A percentile compares a stretch with the other conserved stretches of the same genome.
phyloP scores from a whole-genome alignment of 2,113 vertebrate genomes.

The Shinisaurus crocodilurus region DNA sequence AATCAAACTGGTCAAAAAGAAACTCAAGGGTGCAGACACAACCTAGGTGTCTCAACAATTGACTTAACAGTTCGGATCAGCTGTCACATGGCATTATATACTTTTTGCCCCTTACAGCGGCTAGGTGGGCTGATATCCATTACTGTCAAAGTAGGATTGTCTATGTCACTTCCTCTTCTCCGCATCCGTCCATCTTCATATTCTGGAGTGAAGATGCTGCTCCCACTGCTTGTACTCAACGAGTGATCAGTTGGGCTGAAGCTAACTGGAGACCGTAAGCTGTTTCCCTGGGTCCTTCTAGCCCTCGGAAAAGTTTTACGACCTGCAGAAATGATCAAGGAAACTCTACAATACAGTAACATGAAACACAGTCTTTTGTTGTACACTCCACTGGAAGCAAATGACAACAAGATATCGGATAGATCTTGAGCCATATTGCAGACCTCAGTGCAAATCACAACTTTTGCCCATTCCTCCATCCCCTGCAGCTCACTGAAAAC shows the following conservation, averaged over 20 bases:
- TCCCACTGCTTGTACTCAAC: conserved; percentile 95
- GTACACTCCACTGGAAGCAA: background rate
- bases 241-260: conserved; percentile 97
- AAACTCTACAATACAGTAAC: background rate
- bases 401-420: fast-evolving
- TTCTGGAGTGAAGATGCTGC: conserved; percentile 93
- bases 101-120: conserved; percentile 86
- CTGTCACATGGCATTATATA: background rate
- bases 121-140: conserved; percentile 99
- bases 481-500: background rate
- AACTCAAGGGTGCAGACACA: background rate
- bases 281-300: conserved; percentile 92
- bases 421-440: fast-evolving
- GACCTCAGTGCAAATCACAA: background rate
- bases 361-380: background rate
- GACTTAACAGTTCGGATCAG: background rate
- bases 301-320: conserved; percentile 97
- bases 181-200: conserved; percentile 88
- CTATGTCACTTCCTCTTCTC: conserved; percentile 94
- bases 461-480: background rate
- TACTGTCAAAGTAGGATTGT: conserved; percentile 90
- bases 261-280: conserved; percentile 91
- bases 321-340: conserved; percentile 75
- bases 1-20: background rate
- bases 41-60: background rate